These are phyloP conservation scores for Tachuris rubrigastra DNA, from an alignment of 2,113 vertebrate species.

Conservation along the genomic window DNA sequence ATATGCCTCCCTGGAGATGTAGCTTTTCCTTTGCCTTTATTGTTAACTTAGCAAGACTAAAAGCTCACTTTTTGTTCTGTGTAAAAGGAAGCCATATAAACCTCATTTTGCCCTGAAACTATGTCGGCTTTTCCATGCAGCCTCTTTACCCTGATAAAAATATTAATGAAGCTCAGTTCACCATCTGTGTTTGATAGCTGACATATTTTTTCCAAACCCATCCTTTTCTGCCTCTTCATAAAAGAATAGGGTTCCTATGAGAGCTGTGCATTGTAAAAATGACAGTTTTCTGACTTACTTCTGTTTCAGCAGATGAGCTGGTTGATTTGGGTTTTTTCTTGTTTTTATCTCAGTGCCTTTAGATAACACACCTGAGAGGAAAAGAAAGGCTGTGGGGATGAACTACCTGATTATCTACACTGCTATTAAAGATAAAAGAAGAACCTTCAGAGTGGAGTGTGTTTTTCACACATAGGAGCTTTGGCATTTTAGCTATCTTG, in stretches of 20 bases:
- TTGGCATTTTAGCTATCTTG: background rate
- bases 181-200: background rate
- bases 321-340: background rate
- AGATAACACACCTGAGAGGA: background rate
- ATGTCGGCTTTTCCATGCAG: background rate
- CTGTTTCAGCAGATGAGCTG: background rate
- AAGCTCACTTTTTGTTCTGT: background rate
- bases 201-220: background rate
- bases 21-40: background rate
- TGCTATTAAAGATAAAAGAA: background rate
- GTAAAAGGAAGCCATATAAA: background rate
- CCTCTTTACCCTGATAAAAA: background rate
- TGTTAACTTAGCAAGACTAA: background rate
- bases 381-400: background rate
- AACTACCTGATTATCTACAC: background rate
- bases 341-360: background rate
- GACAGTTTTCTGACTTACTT: background rate
- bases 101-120: background rate
- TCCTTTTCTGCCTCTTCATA: background rate
- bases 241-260: background rate
- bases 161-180: background rate
- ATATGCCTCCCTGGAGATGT: background rate
- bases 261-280: background rate
- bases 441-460: background rate
- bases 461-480: background rate